Evolutionary conservation across 30 jellyfish, hydroid and myxozoan species (phyloP), one percentile per base, ranked within the genome.

Genomic region (Hydractinia echinata): DNA sequence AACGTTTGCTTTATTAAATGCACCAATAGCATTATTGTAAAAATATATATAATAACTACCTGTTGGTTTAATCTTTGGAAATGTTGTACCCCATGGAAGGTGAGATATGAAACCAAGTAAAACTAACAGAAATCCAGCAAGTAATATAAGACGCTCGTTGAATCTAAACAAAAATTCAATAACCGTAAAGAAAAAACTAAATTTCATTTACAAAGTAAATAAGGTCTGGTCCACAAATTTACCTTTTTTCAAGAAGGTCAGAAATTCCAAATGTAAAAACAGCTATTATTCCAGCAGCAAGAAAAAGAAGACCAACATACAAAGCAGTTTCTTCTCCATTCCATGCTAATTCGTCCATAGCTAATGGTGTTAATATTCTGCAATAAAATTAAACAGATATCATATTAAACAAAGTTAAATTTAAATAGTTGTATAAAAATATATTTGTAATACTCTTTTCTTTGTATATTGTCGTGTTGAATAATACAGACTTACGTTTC

Each of bases 261-360:
- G 87, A 44, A 4, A 76, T 13, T 20, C 20, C 83, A 39, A 83
- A 83, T 8, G 85, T 51, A 15, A 83, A 4, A 44, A 83, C 66
- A 10, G 91, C 85, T 5, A 83, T 73, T 14, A 73, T 30, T 15
- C 88, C 91, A 11, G 82, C 82, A 18, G 64, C 88, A 49, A 73
- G 61, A 4, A 83, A 67, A 11, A 83, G 53, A 20, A 72, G 72
- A 51, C 91, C 66, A 54, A 76, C 89, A 55, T 66, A 76, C 62
- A 83, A 69, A 18, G 85, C 55, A 7, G 85, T 69, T 61, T 83
- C 76, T 20, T 58, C 88, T 6, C 85, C 79, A 50, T 55, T 72
- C 91, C 91, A 83, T 20, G 91, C 89, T 53, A 83, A 76, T 64
- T 66, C 55, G 55, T 83, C 88, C 91, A 83, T 83, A 15, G 85